Conservation (phyloP, 2,113 vertebrate genomes). For the Scytalopus superciliaris region DNA sequence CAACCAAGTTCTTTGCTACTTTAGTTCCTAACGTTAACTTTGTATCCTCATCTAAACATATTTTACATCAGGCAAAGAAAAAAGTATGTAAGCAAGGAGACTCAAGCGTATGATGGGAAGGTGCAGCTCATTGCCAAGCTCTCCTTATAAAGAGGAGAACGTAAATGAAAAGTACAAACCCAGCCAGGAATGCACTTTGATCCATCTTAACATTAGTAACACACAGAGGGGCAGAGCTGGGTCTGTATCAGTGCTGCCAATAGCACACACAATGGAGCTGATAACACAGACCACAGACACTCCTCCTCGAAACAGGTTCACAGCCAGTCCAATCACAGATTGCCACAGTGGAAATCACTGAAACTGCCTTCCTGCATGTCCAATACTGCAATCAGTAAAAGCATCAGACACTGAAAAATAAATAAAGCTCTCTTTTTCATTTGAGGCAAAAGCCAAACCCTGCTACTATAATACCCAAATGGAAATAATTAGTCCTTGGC, state of each 20-base stretch:
- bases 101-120: neutral
- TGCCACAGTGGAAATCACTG: constrained; percentile 53
- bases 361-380: constrained; percentile 46
- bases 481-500: constrained; percentile 72
- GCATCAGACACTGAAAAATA: constrained; percentile 54
- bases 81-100: neutral
- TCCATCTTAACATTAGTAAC: neutral
- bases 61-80: neutral
- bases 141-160: neutral
- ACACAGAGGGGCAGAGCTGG: neutral
- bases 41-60: neutral
- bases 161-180: neutral
- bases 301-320: constrained; percentile 58
- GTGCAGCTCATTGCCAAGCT: neutral
- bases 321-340: constrained; percentile 24
- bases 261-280: neutral
- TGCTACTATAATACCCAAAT: constrained; percentile 67
- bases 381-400: constrained; percentile 60
- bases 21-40: neutral
- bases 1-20: neutral
- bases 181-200: neutral
- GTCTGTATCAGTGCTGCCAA: neutral
- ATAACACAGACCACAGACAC: constrained; percentile 27
- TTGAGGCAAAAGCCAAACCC: constrained; percentile 70
- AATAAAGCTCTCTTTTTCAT: constrained; percentile 58